Evolutionary conservation across 2,797 vertebrate genomes (phyloP), one percentile per base, ranked within the genome.

Genomic region (Apogon hyalosoma): DNA sequence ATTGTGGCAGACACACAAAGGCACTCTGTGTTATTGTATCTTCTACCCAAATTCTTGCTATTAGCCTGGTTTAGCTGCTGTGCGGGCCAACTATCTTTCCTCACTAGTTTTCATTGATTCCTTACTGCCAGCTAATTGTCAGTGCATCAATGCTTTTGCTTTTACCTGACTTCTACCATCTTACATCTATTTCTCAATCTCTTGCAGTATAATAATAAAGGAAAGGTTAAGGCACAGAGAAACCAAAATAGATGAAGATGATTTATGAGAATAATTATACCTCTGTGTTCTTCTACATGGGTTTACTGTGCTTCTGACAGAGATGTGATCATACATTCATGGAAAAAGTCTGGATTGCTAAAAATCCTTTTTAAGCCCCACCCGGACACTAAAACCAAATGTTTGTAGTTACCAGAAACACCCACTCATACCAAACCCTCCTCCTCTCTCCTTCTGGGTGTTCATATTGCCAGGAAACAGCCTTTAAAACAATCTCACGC

Each of bases 321-420:
- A 64, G 46, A 60, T 15, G 47, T 56, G 42, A 21, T 64, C 52
- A 53, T 49, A 73, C 56, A 69, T 33, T 50, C 49, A 80, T 66
- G 54, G 80, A 60, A 86, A 80, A 73, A 80, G 55, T 75, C 56
- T 12, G 59, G 61, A 73, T 78, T 81, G 80, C 49, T 24, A 81
- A 64, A 77, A 82, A 73, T 48, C 31, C 43, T 69, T 51, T 63
- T 68, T 31, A 73, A 59, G 70, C 76, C 86, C 84, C 87, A 83
- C 85, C 91, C 84, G 7, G 71, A 83, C 75, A 82, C 67, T 56
- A 63, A 86, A 84, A 86, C 75, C 77, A 39, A 82, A 76, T 78
- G 84, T 80, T 88, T 82, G 82, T 70, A 86, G 84, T 91, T 89
- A 88, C 84, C 67, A 87, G 77, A 90, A 88, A 79, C 53, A 49